These are phyloP conservation scores for Hydractinia symbiolongicarpus DNA, from an alignment of 30 jellyfish, hydroid and myxozoan genomes.

Conservation along the genomic window DNA sequence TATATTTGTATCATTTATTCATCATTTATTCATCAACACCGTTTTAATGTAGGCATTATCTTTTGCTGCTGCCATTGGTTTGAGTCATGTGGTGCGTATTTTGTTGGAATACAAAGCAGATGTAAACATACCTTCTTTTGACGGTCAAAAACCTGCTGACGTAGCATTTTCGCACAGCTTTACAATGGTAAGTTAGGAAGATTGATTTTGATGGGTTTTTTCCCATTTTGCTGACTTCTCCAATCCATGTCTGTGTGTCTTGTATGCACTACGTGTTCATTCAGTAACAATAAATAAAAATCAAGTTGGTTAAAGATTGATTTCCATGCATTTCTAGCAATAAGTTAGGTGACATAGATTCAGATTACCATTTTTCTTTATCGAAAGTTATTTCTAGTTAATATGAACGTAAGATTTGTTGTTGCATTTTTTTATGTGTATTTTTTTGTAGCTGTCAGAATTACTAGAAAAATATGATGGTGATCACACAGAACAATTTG, in stretches of 20 bases:
- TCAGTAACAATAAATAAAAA: too few relatives aligned
- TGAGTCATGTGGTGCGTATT: conserved; percentile 42
- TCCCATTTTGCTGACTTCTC: background rate
- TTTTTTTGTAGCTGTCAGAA: background rate
- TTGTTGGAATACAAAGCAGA: conserved; percentile 51
- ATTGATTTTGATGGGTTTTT: background rate
- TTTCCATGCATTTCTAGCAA: too few relatives aligned
- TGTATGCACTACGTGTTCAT: too few relatives aligned
- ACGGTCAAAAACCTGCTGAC: conserved; percentile 88
- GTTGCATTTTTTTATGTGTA: background rate
- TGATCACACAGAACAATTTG: background rate
- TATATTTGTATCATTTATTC: too few relatives aligned
- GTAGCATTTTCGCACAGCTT: conserved; percentile 60
- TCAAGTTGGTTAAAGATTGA: too few relatives aligned
- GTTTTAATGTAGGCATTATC: conserved; percentile 49
- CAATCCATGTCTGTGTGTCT: too few relatives aligned
- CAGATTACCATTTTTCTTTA: too few relatives aligned
- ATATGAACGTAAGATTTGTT: too few relatives aligned
- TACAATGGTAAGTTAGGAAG: conserved; percentile 42
- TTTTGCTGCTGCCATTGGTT: conserved; percentile 74
- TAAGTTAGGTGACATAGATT: too few relatives aligned
- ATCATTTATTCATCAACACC: background rate
- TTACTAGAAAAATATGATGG: conserved; percentile 8
- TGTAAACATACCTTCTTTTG: conserved; percentile 41
- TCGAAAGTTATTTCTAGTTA: too few relatives aligned